Evolutionary conservation across 2,888 invertebrate genomes (phyloP), one percentile per base, ranked within the genome.

Genomic region (Archaeoteleia sp.): DNA sequence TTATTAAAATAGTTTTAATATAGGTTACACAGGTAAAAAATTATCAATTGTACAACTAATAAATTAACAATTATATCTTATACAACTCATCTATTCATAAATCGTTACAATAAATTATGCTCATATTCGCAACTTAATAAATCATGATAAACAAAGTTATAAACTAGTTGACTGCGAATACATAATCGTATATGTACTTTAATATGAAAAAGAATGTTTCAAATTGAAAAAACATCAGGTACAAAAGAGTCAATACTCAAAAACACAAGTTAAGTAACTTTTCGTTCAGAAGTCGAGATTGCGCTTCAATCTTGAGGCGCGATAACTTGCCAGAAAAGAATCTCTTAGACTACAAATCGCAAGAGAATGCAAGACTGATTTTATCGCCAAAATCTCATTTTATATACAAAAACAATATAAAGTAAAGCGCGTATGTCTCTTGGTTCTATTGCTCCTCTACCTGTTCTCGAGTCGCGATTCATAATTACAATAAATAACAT

Each of bases 241-340:
- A 65, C 53, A 65, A 65, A 65, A 65, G 65, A 46, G 58, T 58
- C 53, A 57, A 53, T 51, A 46, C 49, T 34, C 45, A 57, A 55
- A 43, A 49, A 49, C 25, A 13, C 53, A 39, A 45, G 40, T 54
- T 61, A 46, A 45, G 40, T 54, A 53, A 46, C 46, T 43, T 62
- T 27, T 54, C 54, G 37, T 37, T 42, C 32, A 55, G 35, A 63
- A 45, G 65, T 57, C 57, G 51, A 57, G 25, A 51, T 32, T 55
- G 37, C 25, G n/a, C n/a, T n/a, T 57, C 40, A 45, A 40, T 34
- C 58, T 58, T 45, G 46, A 49, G 53, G 46, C 46, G 58, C 53
- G 58, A 57, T 57, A 65, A 65, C 51, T 45, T 25, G 17, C 20
- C 35, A 40, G 39, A 55, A 63, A 53, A 32, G 25, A 48, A 54